Percentiles rank a stretch among this genome's conserved stretches.
Conservation (phyloP, 2,797 vertebrate species). For the Pseudomugil tenellus region DNA sequence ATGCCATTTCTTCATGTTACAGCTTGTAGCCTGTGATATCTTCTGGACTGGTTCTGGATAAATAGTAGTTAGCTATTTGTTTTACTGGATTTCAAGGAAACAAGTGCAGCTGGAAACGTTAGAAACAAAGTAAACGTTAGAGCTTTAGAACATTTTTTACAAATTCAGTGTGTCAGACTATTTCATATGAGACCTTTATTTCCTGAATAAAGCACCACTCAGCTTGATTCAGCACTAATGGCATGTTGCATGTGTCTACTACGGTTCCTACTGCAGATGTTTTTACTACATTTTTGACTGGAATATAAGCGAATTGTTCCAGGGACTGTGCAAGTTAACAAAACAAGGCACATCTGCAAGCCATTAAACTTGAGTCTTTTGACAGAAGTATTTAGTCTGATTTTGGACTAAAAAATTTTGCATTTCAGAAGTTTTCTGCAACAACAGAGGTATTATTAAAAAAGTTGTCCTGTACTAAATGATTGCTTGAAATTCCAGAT, state of each 20-base stretch:
- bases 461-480: not conserved
- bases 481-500: not conserved
- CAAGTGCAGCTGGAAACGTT: not conserved
- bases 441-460: not conserved
- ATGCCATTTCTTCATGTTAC: not conserved
- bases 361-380: not conserved
- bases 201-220: not conserved
- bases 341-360: not conserved
- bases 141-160: not conserved
- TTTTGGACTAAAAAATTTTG: not conserved
- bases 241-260: not conserved
- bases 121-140: conserved; percentile 1
- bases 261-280: not conserved
- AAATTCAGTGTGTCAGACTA: conserved; percentile 4
- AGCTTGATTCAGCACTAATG: not conserved
- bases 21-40: not conserved
- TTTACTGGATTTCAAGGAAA: not conserved
- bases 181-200: conserved; percentile 26
- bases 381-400: not conserved
- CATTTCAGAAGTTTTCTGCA: not conserved
- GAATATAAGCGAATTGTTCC: not conserved
- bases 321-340: too few species aligned
- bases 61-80: not conserved
- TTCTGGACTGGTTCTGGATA: not conserved
- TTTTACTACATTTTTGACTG: not conserved